Percentiles rank a stretch among this genome's conserved stretches.
phyloP scores from a whole-genome alignment of 2,797 vertebrate species.

The Platyrinchus mystaceus region DNA sequence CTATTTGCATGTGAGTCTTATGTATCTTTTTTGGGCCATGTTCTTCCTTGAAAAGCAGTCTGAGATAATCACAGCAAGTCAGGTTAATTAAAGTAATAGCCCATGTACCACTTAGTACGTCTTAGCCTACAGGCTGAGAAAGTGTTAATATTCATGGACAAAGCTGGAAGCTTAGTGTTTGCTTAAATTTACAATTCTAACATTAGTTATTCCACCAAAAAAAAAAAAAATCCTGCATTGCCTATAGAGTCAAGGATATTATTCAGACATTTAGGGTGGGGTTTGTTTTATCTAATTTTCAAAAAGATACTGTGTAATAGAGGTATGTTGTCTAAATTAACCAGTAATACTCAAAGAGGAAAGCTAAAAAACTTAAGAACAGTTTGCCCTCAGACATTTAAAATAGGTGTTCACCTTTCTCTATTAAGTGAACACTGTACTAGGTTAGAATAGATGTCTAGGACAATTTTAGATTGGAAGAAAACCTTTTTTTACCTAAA shows the following conservation, averaged over 20 bases:
- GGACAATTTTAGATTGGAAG: not conserved
- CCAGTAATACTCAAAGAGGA: not conserved
- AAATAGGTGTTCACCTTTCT: not conserved
- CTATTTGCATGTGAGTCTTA: not conserved
- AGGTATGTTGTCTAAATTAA: not conserved
- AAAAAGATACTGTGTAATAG: not conserved
- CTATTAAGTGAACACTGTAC: fast-evolving
- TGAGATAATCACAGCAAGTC: not conserved
- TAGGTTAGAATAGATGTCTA: not conserved
- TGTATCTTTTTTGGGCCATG: not conserved
- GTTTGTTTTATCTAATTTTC: not conserved
- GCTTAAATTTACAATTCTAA: not conserved
- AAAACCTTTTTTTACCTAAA: not conserved
- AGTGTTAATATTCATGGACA: not conserved
- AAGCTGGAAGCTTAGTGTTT: not conserved
- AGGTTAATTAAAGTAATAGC: not conserved
- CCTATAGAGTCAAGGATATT: not conserved
- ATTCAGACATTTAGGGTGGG: not conserved
- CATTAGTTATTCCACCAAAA: not conserved
- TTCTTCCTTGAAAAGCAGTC: not conserved
- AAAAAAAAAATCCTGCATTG: not conserved
- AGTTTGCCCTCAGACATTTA: not conserved
- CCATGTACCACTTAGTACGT: not conserved
- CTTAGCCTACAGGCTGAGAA: not conserved
- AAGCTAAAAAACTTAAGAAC: not conserved